These are phyloP conservation scores for Cephus spinipes DNA, from an alignment of 2,888 invertebrate species.

Conservation along the genomic window DNA sequence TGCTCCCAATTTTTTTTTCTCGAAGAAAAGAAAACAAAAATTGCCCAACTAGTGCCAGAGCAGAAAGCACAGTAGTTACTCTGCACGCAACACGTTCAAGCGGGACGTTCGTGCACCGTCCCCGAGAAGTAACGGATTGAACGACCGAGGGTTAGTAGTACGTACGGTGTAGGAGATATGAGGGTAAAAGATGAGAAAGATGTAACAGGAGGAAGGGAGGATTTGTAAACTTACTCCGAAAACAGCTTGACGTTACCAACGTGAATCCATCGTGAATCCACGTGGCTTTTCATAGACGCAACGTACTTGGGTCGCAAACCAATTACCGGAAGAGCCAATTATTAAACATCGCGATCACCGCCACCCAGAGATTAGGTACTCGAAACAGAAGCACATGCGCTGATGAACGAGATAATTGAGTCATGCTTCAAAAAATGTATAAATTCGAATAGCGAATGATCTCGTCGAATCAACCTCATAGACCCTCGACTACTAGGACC, in stretches of 20 bases:
- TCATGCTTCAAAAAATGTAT: neutral
- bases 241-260: neutral
- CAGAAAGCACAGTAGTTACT: too few relatives aligned
- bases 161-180: slow-evolving; percentile 22
- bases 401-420: neutral
- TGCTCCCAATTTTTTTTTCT: neutral
- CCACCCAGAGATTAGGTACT: neutral
- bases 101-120: neutral
- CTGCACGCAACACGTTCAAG: too few relatives aligned
- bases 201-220: neutral
- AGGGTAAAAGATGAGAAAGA: slow-evolving; percentile 17
- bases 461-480: neutral
- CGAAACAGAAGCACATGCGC: neutral
- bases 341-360: neutral
- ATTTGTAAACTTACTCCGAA: neutral
- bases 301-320: neutral
- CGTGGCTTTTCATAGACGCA: neutral
- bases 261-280: neutral
- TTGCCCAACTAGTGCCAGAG: too few relatives aligned
- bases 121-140: neutral
- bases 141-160: slow-evolving; percentile 11
- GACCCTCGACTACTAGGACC: neutral
- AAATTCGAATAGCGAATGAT: neutral
- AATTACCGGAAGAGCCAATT: neutral
- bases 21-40: too few relatives aligned